Conservation (phyloP, 2,888 invertebrate species). For the Ametastegia equiseti region DNA sequence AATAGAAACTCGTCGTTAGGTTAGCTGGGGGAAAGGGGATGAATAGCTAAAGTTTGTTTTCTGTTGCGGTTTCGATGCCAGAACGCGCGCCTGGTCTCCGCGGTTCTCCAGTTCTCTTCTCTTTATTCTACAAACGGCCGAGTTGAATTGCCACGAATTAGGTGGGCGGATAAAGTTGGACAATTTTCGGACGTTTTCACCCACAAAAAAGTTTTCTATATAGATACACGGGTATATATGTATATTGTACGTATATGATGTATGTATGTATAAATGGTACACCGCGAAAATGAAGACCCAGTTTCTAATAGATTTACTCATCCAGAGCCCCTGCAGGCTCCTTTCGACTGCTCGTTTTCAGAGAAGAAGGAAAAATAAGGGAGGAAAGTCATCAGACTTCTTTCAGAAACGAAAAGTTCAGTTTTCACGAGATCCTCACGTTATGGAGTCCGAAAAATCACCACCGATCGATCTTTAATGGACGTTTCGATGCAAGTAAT, state of each 20-base stretch:
- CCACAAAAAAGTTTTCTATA: constrained; percentile 2
- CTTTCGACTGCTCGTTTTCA: neutral
- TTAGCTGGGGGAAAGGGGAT: neutral
- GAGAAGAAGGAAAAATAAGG: no score
- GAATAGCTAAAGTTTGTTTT: constrained; percentile 26
- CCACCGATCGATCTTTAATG: no score
- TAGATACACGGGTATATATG: no score
- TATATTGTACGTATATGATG: no score
- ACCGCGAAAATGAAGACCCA: constrained; percentile 4
- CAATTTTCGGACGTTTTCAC: constrained; percentile 31
- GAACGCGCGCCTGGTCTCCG: no score
- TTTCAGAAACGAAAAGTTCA: no score
- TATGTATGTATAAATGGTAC: no score
- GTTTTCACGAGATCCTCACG: no score
- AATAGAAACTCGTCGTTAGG: neutral
- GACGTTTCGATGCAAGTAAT: no score
- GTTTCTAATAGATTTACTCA: neutral
- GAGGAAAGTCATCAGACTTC: no score
- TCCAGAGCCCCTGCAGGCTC: neutral
- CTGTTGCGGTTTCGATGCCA: neutral
- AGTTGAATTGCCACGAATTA: constrained; percentile 28
- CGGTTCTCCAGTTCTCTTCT: no score
- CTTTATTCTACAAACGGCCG: neutral
- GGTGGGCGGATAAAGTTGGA: constrained; percentile 30
- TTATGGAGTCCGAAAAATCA: no score